Percentiles rank a stretch among this genome's conserved stretches.
Conservation (phyloP, 2,113 vertebrate genomes). For the Xerus inauris region DNA sequence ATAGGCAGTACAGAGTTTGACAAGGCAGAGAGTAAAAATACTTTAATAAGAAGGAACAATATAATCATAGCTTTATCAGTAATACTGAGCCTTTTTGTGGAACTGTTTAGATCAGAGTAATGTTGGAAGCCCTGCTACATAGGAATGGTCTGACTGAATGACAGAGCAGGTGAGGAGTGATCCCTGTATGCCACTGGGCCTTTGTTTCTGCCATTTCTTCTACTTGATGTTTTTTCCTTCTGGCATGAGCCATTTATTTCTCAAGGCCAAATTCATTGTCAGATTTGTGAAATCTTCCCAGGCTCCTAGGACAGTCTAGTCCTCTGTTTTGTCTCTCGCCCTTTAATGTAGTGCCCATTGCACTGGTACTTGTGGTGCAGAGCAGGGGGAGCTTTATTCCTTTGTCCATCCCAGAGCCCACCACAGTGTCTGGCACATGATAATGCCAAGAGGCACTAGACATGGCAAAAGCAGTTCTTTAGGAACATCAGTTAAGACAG, state of each 20-base stretch:
- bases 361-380: neutral
- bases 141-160: neutral
- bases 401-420: neutral
- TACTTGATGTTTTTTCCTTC: neutral
- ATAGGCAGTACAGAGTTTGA: neutral
- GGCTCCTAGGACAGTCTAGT: neutral
- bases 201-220: neutral
- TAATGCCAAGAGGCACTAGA: neutral
- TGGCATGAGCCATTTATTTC: neutral
- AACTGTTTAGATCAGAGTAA: neutral
- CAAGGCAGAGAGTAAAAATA: neutral
- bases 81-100: neutral
- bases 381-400: neutral
- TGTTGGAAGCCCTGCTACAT: neutral
- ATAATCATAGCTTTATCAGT: neutral
- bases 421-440: neutral
- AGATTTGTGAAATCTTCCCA: neutral
- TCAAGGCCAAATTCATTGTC: neutral
- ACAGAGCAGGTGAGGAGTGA: neutral
- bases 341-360: neutral
- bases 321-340: neutral
- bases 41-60: neutral
- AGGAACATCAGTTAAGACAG: neutral
- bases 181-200: neutral
- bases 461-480: neutral